phyloP scores from a whole-genome alignment of 2,113 vertebrate species.

The Rhadina sibilatrix region DNA sequence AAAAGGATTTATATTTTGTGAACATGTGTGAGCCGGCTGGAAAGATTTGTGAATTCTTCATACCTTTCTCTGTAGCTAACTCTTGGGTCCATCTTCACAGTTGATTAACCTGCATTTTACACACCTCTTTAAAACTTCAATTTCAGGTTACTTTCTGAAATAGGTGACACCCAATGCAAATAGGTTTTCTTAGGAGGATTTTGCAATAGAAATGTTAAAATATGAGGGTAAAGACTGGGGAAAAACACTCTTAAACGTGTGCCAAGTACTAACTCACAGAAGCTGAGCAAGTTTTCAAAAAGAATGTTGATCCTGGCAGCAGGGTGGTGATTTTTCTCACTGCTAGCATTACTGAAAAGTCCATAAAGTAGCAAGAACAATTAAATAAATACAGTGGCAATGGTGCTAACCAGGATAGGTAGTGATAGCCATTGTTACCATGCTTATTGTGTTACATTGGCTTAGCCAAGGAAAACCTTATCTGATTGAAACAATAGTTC shows the following conservation, averaged over 20 bases:
- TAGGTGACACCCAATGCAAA: background rate
- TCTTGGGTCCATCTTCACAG: background rate
- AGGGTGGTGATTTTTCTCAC: background rate
- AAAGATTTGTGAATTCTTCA: background rate
- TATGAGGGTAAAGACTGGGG: background rate
- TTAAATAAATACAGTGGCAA: background rate
- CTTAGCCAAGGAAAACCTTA: constrained; percentile 40
- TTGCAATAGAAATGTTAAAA: background rate
- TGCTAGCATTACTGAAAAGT: background rate
- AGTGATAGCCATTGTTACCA: background rate
- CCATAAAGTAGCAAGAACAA: constrained; percentile 9
- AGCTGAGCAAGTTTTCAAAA: background rate
- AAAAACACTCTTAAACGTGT: background rate
- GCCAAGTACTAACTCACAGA: background rate
- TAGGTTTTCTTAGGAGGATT: background rate
- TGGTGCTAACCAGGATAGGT: background rate
- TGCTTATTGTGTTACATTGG: background rate
- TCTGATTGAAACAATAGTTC: constrained; percentile 24
- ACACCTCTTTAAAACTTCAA: background rate
- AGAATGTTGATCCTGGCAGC: constrained; percentile 28
- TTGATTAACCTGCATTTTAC: background rate
- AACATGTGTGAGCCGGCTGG: background rate
- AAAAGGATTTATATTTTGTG: background rate
- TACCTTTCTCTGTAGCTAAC: background rate
- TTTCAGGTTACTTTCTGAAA: background rate